Evolutionary conservation across 2,888 invertebrate genomes (phyloP).

Genomic region (Neoascia interrupta): DNA sequence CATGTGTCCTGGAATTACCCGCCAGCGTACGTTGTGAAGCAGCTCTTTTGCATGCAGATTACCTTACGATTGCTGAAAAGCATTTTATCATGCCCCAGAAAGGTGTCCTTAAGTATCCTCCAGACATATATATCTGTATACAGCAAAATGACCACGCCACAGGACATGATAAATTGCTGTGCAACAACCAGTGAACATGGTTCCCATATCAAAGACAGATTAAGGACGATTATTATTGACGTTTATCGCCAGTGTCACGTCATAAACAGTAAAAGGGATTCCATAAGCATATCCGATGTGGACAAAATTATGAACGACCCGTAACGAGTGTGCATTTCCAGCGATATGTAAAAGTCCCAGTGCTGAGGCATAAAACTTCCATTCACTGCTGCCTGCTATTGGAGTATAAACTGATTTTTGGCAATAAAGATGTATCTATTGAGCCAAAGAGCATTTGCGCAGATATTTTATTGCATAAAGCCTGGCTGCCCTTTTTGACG

Average conservation of each 20-base stretch:
- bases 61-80: not conserved
- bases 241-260: slow-evolving; percentile 43
- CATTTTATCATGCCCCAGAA: slow-evolving; percentile 8
- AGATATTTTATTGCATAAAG: too few relatives aligned
- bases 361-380: too few relatives aligned
- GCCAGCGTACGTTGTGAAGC: too few relatives aligned
- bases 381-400: too few relatives aligned
- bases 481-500: too few relatives aligned
- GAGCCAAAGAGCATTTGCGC: too few relatives aligned
- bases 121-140: not conserved
- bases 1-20: too few relatives aligned
- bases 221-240: slow-evolving; percentile 41
- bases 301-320: too few relatives aligned
- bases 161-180: slow-evolving; percentile 9
- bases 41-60: slow-evolving; percentile 27
- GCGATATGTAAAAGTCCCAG: not conserved
- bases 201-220: slow-evolving; percentile 25
- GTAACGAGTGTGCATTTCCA: not conserved
- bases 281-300: too few relatives aligned
- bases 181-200: not conserved
- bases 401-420: too few relatives aligned
- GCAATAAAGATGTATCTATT: too few relatives aligned
- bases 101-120: not conserved
- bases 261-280: slow-evolving; percentile 27
- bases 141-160: slow-evolving; percentile 1